Base-by-base conservation (phyloP, 2,888 invertebrate species). In the Aleiodes testaceus region DNA sequence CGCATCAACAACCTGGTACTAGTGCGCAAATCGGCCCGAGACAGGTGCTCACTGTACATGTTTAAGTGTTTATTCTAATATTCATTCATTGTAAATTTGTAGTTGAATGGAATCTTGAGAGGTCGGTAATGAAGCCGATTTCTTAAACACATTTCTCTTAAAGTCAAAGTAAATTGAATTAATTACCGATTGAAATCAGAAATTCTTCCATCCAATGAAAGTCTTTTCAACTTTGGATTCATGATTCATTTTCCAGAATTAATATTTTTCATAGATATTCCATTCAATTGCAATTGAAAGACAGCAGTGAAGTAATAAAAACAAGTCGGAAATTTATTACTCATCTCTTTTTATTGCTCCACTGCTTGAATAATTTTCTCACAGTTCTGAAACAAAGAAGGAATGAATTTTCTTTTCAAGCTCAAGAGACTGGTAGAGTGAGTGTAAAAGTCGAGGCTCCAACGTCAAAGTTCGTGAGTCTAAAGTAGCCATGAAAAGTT, bases 31-130 rank as follows among this genome's bases (percentile, higher is more conserved):
- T 82, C 14, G 80, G 79, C 59, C 82, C 84, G 7, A 86, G 87
- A 75, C 87, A 86, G 78, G 84, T 87, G 75, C 79, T 87, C 61
- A 87, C 87, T 66, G 87, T 87, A 70, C 87, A 87, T 74, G 87
- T 87, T 70, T 87, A 78, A 83, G 73, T 70, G 18, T 45, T 50
- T 49, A 61, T 30, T 68, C 12, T 26, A 66, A 42, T n/a, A 66
- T 30, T 22, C 18, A 53, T 47, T 36, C 5, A 55, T 30, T 36
- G 36, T 36, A 9, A 36, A 36, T 5, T 36, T 36, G 18, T 42
- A 42, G 11, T 20, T 6, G 16, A 18, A 42, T 14, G 20, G 20
- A 44, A 42, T 4, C 14, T 16, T 42, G 7, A 14, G 7, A 7
- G 16, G 4, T 47, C 14, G 47, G 12, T 47, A 1, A 47, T 47